Percentiles rank a stretch among this genome's conserved stretches.
Conservation (phyloP, 2,113 vertebrate species). For the Shinisaurus crocodilurus region DNA sequence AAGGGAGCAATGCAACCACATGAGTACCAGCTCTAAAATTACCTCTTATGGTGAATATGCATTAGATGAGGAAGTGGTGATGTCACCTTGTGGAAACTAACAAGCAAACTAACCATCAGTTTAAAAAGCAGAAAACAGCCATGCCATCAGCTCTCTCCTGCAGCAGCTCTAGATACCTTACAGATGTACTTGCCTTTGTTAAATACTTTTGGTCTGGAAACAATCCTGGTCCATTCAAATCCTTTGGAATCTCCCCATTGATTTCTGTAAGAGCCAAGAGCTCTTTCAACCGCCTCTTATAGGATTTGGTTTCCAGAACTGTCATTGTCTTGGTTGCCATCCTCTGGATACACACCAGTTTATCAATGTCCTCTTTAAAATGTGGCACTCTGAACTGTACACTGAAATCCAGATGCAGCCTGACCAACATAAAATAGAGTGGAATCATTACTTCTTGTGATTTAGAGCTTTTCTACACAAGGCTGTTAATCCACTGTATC, state of each 20-base stretch:
- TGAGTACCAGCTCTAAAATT: background rate
- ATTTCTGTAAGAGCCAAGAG: background rate
- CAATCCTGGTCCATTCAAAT: background rate
- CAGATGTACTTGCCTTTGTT: background rate
- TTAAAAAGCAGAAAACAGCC: slow-evolving; percentile 1
- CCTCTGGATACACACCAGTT: too few species aligned
- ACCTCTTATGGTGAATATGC: background rate
- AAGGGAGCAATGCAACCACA: background rate
- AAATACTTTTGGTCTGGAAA: background rate
- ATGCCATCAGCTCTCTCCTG: background rate
- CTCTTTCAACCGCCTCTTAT: background rate
- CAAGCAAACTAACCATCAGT: background rate
- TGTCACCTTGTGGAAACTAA: background rate
- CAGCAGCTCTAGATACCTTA: background rate
- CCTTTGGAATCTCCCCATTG: background rate
- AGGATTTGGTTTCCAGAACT: too few species aligned
- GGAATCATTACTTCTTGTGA: too few species aligned
- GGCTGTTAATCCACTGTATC: too few species aligned
- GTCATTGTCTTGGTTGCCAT: too few species aligned
- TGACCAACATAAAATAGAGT: too few species aligned
- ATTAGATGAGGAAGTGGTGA: slow-evolving; percentile 16
- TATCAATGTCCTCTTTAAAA: too few species aligned
- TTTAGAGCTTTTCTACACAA: too few species aligned
- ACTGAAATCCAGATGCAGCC: too few species aligned
- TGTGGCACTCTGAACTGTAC: too few species aligned